Evolutionary conservation across 1,140 invertebrate species (phyloP), one percentile per base, ranked within the genome.

Genomic region (Formica selysi): DNA sequence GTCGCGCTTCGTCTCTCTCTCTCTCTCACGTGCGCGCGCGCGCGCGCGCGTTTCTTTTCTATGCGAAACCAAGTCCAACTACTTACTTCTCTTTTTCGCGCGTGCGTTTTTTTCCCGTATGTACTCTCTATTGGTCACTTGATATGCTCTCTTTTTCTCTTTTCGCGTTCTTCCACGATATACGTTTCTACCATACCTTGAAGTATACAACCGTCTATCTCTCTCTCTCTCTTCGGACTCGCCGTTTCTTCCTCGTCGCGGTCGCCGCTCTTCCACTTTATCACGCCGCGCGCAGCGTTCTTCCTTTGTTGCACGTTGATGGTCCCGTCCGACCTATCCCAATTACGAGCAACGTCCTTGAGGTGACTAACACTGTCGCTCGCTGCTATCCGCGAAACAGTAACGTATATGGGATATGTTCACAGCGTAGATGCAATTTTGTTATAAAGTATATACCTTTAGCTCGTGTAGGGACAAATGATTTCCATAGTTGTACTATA

Each of bases 261-360:
- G 22, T 41, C n/a, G 13, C 59, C 32, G 32, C 80, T 62, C 70
- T 84, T 57, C 44, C 81, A 48, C 61, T 29, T 51, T 26, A 41
- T 13, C 54, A 36, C 64, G 16, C 6, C 38, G 44, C 44, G 29
- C 78, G 36, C 11, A 61, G 7, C 16, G 3, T 36, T 83, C 79
- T 62, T 36, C 38, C n/a, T 19, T 67, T 61, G 68, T 83, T 62
- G 68, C 68, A 68, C 61, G 48, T 51, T 48, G 54, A 80, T 38
- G 62, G 71, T 79, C 85, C 89, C 85, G 90, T 91, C 91, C 92
- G 92, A 94, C 93, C 93, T 94, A 94, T 94, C 93, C 93, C 92
- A 94, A 94, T 94, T 94, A 93, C 91, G 91, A 88, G 86, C 59
- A 91, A 93, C 92, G 93, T 93, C 93, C 93, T 93, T 93, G 93